These are phyloP conservation scores for Eulacestoma nigropectus DNA, from an alignment of 2,113 vertebrate species.

Conservation along the genomic window DNA sequence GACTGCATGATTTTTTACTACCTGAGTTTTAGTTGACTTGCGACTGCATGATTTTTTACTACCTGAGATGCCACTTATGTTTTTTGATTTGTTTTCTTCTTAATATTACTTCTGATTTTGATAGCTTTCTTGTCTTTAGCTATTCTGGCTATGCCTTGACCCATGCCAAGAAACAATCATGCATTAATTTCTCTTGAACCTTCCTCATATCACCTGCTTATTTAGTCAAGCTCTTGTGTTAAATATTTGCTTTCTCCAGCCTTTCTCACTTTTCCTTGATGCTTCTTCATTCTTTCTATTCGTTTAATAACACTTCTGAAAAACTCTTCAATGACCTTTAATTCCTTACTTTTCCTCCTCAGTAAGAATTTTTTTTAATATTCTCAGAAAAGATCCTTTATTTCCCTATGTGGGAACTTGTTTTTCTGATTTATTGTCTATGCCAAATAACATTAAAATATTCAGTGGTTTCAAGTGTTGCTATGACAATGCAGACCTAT, in stretches of 20 bases:
- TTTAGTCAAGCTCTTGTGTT: neutral
- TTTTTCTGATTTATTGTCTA: neutral
- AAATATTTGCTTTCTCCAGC: neutral
- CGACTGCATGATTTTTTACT: neutral
- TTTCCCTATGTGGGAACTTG: neutral
- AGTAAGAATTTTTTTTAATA: neutral
- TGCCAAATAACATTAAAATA: conserved; percentile 8
- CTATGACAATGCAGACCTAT: neutral
- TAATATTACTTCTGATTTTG: neutral
- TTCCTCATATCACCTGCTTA: neutral
- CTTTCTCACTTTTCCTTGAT: neutral
- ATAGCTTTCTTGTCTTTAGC: neutral
- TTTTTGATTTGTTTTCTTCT: neutral
- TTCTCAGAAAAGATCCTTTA: neutral
- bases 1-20: neutral
- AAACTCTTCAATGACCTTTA: neutral
- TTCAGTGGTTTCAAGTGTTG: neutral
- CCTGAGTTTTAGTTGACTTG: neutral
- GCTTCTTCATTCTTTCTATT: neutral
- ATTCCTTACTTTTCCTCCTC: neutral
- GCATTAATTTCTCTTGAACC: neutral
- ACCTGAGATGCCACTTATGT: neutral
- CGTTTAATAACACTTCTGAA: neutral
- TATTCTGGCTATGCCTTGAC: neutral
- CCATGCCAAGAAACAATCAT: neutral